Evolutionary conservation across 1,140 invertebrate species (phyloP).

Genomic region (Anthonomus grandis): DNA sequence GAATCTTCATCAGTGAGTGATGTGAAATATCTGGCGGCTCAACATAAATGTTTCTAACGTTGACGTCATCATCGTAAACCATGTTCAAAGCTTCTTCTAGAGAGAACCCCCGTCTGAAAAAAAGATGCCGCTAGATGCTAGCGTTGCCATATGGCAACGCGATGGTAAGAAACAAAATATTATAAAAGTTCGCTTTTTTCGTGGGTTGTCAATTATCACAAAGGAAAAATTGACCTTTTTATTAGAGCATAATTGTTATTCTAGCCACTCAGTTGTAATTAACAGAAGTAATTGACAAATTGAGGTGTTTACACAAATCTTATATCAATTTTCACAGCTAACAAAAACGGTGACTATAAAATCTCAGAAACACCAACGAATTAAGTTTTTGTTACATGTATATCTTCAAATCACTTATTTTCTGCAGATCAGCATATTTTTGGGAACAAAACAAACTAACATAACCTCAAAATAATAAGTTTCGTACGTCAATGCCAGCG

Average conservation of each 20-base stretch:
- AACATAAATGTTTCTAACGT: slow-evolving; percentile 21
- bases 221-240: background rate
- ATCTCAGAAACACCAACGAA: background rate
- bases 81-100: slow-evolving; percentile 26
- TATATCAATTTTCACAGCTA: slow-evolving; percentile 2
- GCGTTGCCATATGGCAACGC: slow-evolving; percentile 14
- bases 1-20: slow-evolving; percentile 28
- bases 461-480: background rate
- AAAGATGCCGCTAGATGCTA: slow-evolving; percentile 9
- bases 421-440: background rate
- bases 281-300: background rate
- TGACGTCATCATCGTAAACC: slow-evolving; percentile 10
- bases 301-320: slow-evolving; percentile 3
- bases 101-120: slow-evolving; percentile 15
- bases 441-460: slow-evolving; percentile 3
- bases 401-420: background rate
- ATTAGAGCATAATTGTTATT: background rate
- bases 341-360: background rate
- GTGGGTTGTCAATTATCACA: background rate
- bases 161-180: background rate
- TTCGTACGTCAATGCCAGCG: background rate
- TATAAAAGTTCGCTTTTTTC: background rate
- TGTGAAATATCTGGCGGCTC: slow-evolving; percentile 22
- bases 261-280: background rate
- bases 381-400: background rate